A percentile compares a stretch with the other conserved stretches of the same genome.
Conservation (phyloP, 2,888 invertebrate genomes). For the Holacanthella duospinosa region DNA sequence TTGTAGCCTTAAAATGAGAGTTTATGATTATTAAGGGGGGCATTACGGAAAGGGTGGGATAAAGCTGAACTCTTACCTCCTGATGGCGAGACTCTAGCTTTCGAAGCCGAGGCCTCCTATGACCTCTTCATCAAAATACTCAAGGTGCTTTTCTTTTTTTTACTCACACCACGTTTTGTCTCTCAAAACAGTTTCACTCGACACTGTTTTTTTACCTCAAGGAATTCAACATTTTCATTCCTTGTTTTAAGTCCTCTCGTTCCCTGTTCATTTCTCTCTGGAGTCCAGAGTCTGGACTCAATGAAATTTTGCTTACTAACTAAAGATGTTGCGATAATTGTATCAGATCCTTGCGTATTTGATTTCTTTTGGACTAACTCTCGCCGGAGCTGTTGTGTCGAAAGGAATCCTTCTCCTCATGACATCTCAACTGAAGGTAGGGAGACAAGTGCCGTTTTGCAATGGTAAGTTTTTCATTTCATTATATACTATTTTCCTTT, state of each 20-base stretch:
- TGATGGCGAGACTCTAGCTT: conserved; percentile 38
- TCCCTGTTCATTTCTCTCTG: too few species aligned
- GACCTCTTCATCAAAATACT: conserved; percentile 38
- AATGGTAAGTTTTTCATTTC: too few species aligned
- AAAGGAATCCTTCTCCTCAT: conserved; percentile 81
- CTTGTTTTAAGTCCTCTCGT: too few species aligned
- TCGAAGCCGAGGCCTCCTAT: conserved; percentile 38
- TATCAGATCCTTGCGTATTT: conserved; percentile 62
- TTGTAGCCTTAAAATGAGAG: background rate
- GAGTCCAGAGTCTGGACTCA: too few species aligned
- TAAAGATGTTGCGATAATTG: conserved; percentile 8
- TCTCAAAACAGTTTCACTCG: too few species aligned
- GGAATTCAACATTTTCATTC: too few species aligned
- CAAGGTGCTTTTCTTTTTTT: conserved; percentile 29
- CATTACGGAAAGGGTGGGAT: conserved; percentile 41
- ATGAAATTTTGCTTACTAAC: too few species aligned
- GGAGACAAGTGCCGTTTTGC: conserved; percentile 66
- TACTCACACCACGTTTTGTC: too few species aligned
- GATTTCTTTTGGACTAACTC: conserved; percentile 70
- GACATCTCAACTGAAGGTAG: conserved; percentile 70
- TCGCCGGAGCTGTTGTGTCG: conserved; percentile 71
- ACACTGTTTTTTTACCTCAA: too few species aligned
- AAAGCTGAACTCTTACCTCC: conserved; percentile 44
- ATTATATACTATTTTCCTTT: too few species aligned
- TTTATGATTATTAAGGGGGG: background rate